phyloP scores from a whole-genome alignment of 2,888 invertebrate genomes.

The Tachina lurida region DNA sequence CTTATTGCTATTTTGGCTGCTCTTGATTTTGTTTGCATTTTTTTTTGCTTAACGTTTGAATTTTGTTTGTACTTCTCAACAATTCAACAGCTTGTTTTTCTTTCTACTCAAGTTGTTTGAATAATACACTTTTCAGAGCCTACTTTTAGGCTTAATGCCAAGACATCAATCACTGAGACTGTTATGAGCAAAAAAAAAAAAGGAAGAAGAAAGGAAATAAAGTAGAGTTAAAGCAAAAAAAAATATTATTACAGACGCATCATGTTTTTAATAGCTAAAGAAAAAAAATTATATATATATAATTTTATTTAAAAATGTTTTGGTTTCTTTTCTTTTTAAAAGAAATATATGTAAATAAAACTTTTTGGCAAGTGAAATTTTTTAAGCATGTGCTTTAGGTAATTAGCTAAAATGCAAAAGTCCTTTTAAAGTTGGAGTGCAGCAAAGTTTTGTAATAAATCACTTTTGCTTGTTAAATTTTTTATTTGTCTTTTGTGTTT shows the following conservation, averaged over 20 bases:
- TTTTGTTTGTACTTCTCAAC: constrained; percentile 36
- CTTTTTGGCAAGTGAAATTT: no score
- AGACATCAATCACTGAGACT: constrained; percentile 49
- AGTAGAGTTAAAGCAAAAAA: constrained; percentile 14
- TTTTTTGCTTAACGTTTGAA: neutral
- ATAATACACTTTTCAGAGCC: neutral
- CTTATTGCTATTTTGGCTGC: neutral
- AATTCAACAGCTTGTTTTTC: constrained; percentile 17
- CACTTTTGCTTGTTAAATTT: no score
- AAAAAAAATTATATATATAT: no score
- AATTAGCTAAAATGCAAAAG: no score
- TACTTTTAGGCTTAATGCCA: constrained; percentile 65
- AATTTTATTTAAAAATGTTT: neutral
- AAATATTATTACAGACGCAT: constrained; percentile 31
- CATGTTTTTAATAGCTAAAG: constrained; percentile 45
- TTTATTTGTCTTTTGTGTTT: no score
- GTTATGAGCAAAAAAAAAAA: constrained; percentile 16
- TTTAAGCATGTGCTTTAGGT: no score
- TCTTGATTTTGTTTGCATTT: neutral
- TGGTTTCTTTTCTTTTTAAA: neutral
- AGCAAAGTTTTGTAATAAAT: no score
- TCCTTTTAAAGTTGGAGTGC: no score
- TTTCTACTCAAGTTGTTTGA: neutral
- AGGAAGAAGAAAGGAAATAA: neutral
- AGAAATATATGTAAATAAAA: no score